phyloP scores from a whole-genome alignment of 2,113 vertebrate genomes.

The Engystomops pustulosus region DNA sequence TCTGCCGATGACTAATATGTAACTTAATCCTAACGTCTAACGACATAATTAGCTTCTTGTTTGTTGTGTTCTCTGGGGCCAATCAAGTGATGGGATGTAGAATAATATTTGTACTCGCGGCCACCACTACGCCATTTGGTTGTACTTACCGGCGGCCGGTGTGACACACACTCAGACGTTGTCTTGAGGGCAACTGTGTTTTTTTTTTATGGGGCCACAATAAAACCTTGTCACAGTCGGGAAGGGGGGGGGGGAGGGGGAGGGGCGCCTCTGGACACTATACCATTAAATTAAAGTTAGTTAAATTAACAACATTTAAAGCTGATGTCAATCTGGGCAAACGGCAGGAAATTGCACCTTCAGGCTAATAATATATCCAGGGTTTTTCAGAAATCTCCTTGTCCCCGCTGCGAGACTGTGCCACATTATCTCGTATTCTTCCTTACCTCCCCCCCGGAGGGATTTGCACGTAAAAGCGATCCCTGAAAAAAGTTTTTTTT shows the following conservation, averaged over 20 bases:
- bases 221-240: slow-evolving; percentile 72
- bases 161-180: slow-evolving; percentile 79
- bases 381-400: slow-evolving; percentile 73
- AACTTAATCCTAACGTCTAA: background rate
- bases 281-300: slow-evolving; percentile 87
- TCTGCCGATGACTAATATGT: background rate
- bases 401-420: slow-evolving; percentile 75
- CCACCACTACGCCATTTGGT: slow-evolving; percentile 80
- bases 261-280: slow-evolving; percentile 73
- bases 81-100: background rate
- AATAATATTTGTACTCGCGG: slow-evolving; percentile 79
- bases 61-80: background rate
- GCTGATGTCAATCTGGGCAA: slow-evolving; percentile 83
- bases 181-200: slow-evolving; percentile 79
- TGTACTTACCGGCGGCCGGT: slow-evolving; percentile 77
- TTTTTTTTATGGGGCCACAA: slow-evolving; percentile 76
- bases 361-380: slow-evolving; percentile 83
- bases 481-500: slow-evolving; percentile 86
- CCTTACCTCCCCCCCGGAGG: slow-evolving; percentile 78
- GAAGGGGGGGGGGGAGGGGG: too few species aligned
- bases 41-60: slow-evolving; percentile 2
- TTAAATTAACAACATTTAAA: slow-evolving; percentile 90
- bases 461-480: slow-evolving; percentile 73
- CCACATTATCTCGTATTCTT: slow-evolving; percentile 86
- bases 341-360: slow-evolving; percentile 89